Conservation (phyloP, 2,113 vertebrate species). For the Leptobrachium leishanense region DNA sequence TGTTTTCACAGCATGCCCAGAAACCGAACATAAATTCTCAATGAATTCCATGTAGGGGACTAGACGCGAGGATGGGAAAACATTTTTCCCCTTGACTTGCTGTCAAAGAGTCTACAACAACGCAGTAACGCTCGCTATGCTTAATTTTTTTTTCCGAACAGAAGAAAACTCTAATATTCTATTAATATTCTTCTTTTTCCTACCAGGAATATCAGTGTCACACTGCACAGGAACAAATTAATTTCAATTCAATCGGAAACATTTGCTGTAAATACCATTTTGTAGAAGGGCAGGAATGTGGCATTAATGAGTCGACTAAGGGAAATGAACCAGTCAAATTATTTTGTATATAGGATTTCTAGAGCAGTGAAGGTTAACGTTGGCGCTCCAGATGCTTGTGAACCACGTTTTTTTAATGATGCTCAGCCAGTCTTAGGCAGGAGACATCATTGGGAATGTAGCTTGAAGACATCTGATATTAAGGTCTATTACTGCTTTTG, state of each 20-base stretch:
- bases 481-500: too few relatives aligned
- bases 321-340: too few relatives aligned
- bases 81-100: conserved; percentile 71
- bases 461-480: too few relatives aligned
- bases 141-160: background rate
- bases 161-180: background rate
- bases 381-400: too few relatives aligned
- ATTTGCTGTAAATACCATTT: conserved; percentile 39
- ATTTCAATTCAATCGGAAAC: conserved; percentile 26
- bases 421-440: too few relatives aligned
- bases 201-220: conserved; percentile 21
- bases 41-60: conserved; percentile 59
- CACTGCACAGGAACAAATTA: conserved; percentile 4
- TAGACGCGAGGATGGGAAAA: conserved; percentile 55
- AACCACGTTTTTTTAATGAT: too few relatives aligned
- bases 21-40: conserved; percentile 66
- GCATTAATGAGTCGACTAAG: too few relatives aligned
- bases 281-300: conserved; percentile 13
- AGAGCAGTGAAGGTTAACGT: too few relatives aligned
- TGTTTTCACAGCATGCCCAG: conserved; percentile 69
- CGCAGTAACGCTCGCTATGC: conserved; percentile 5
- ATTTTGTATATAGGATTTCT: too few relatives aligned
- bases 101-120: conserved; percentile 60
- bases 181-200: conserved; percentile 10
- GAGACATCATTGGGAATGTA: too few relatives aligned